Evolutionary conservation across 2,888 invertebrate genomes (phyloP).

Genomic region (Lasioglossum morio): DNA sequence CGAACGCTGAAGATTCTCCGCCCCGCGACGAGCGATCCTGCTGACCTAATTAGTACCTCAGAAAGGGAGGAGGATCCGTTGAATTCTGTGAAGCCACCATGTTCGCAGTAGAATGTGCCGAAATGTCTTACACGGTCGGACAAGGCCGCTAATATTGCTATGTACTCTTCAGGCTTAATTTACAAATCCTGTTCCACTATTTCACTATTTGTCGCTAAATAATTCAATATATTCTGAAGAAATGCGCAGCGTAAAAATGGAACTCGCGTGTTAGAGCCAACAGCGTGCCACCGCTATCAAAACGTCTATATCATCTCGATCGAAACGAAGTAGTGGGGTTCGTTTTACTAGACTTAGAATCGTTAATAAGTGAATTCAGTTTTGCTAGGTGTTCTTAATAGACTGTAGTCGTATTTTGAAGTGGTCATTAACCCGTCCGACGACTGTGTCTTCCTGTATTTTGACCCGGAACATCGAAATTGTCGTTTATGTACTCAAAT

Average conservation of each 20-base stretch:
- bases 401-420: no score
- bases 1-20: constrained; percentile 38
- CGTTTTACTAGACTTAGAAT: no score
- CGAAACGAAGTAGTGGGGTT: no score
- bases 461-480: no score
- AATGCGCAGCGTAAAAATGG: neutral
- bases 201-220: neutral
- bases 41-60: constrained; percentile 45
- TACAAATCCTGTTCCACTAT: neutral
- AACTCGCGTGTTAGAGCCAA: neutral
- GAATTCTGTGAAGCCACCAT: neutral
- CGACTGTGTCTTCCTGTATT: no score
- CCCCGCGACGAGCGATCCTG: constrained; percentile 37
- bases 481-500: no score
- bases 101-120: constrained; percentile 3
- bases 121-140: constrained; percentile 11
- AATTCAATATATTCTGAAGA: neutral
- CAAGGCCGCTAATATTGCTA: neutral
- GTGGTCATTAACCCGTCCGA: no score
- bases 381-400: no score
- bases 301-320: constrained; percentile 33
- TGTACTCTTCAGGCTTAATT: neutral
- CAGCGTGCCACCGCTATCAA: constrained; percentile 22
- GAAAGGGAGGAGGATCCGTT: constrained; percentile 37
- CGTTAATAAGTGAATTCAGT: no score